A percentile compares a stretch with the other conserved stretches of the same genome.
phyloP scores from a whole-genome alignment of 2,113 vertebrate genomes.

The Collichthys lucidus region DNA sequence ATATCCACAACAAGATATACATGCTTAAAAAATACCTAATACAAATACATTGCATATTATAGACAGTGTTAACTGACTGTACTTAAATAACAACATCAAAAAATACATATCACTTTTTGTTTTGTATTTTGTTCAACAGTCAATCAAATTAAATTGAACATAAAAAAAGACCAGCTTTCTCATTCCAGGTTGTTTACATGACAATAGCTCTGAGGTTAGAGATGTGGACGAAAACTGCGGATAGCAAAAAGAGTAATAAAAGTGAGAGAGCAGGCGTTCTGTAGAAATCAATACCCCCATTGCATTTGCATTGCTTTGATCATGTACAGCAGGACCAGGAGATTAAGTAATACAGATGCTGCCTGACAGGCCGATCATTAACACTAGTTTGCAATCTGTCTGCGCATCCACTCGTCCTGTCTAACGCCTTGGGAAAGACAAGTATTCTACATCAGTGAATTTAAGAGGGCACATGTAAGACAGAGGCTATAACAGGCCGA shows the following conservation, averaged over 20 bases:
- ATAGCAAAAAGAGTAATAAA: slow-evolving; percentile 51
- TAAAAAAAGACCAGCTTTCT: neutral
- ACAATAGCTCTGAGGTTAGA: slow-evolving; percentile 19
- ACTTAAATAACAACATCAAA: slow-evolving; percentile 1
- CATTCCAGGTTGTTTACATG: slow-evolving; percentile 39
- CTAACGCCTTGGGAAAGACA: slow-evolving; percentile 76
- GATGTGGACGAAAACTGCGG: slow-evolving; percentile 40
- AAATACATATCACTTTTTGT: neutral
- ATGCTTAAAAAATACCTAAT: slow-evolving; percentile 31
- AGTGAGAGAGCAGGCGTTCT: slow-evolving; percentile 55
- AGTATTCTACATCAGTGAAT: slow-evolving; percentile 78
- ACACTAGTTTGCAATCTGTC: slow-evolving; percentile 74
- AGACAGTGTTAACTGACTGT: neutral
- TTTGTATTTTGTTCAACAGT: neutral
- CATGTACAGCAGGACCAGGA: slow-evolving; percentile 63
- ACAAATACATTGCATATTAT: neutral
- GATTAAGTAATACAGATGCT: slow-evolving; percentile 76
- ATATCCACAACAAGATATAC: slow-evolving; percentile 51
- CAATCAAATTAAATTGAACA: slow-evolving; percentile 2
- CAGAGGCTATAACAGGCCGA: slow-evolving; percentile 57
- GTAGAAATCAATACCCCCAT: slow-evolving; percentile 73
- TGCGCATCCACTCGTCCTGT: slow-evolving; percentile 63
- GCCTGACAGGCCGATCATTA: slow-evolving; percentile 78
- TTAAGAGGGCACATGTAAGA: slow-evolving; percentile 75
- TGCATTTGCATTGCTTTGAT: slow-evolving; percentile 80